phyloP scores from a whole-genome alignment of 2,888 invertebrate species.

The Acleris emargana region DNA sequence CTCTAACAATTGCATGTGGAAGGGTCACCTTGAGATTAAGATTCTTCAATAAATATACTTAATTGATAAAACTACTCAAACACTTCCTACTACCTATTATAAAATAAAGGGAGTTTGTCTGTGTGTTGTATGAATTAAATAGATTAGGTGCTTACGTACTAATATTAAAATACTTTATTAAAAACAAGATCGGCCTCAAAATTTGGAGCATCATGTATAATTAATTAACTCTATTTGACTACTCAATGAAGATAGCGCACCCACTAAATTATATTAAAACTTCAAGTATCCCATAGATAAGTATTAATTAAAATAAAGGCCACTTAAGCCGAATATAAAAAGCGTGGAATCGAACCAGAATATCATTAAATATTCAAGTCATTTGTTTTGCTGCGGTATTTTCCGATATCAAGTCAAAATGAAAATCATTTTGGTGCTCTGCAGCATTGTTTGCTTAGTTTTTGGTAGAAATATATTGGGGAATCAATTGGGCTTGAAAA shows the following conservation, averaged over 20 bases:
- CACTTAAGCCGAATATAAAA: conserved; percentile 47
- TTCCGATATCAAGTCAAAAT: conserved; percentile 43
- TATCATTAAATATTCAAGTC: conserved; percentile 23
- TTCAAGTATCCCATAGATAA: conserved; percentile 40
- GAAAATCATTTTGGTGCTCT: conserved; percentile 56
- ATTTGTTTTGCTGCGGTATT: background rate
- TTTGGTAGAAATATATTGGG: conserved; percentile 53
- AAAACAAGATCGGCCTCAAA: no score
- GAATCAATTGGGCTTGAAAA: conserved; percentile 20
- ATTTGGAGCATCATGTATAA: no score
- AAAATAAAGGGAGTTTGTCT: no score
- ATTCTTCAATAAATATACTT: no score
- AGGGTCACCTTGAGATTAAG: no score
- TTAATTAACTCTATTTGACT: background rate
- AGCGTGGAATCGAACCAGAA: conserved; percentile 40
- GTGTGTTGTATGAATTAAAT: no score
- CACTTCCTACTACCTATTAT: no score
- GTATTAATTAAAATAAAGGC: conserved; percentile 51
- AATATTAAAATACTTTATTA: no score
- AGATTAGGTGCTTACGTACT: no score
- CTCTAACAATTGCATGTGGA: no score
- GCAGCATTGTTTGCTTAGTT: conserved; percentile 52
- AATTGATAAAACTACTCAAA: no score
- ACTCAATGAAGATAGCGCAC: conserved; percentile 5
- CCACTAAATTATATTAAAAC: conserved; percentile 43